Conservation (phyloP, 2,797 vertebrate species). For the Caiman crocodilus region DNA sequence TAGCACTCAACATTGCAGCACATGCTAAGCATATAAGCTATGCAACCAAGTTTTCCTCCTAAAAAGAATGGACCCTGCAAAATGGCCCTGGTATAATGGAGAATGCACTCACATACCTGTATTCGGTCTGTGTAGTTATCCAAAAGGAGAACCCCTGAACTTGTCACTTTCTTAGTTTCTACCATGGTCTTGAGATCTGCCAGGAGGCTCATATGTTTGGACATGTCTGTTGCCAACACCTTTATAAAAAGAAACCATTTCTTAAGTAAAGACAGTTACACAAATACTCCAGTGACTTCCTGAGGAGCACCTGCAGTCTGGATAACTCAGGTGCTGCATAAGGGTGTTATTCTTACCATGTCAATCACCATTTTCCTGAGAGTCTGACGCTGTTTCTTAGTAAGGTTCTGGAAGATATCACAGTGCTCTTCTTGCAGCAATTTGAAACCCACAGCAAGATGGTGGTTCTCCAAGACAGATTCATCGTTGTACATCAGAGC, state of each 20-base stretch:
- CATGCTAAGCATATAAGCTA: accelerated
- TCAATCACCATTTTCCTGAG: constrained; percentile 98
- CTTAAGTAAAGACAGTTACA: neutral
- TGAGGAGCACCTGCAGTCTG: accelerated
- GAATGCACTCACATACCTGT: constrained; percentile 84
- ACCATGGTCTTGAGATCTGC: constrained; percentile 99
- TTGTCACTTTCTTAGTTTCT: constrained; percentile 98
- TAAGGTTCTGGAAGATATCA: constrained; percentile 98
- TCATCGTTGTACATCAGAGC: constrained; percentile 99
- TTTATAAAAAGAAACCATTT: constrained; percentile 56
- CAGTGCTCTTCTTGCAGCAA: constrained; percentile 97
- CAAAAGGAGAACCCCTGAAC: constrained; percentile 94
- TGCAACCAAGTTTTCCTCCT: accelerated
- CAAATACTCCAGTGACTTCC: accelerated
- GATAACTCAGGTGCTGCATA: accelerated
- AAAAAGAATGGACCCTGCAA: accelerated
- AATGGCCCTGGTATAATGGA: neutral
- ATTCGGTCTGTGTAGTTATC: constrained; percentile 98
- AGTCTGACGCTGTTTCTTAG: constrained; percentile 93
- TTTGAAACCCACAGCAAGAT: constrained; percentile 97
- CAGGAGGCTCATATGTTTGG: constrained; percentile 97
- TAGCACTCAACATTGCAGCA: neutral
- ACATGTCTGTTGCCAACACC: constrained; percentile 99
- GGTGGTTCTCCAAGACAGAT: constrained; percentile 98
- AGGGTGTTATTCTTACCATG: constrained; percentile 86